Evolutionary conservation across 2,888 invertebrate species (phyloP), one percentile per base, ranked within the genome.

Genomic region (Pseudococcus longispinus): DNA sequence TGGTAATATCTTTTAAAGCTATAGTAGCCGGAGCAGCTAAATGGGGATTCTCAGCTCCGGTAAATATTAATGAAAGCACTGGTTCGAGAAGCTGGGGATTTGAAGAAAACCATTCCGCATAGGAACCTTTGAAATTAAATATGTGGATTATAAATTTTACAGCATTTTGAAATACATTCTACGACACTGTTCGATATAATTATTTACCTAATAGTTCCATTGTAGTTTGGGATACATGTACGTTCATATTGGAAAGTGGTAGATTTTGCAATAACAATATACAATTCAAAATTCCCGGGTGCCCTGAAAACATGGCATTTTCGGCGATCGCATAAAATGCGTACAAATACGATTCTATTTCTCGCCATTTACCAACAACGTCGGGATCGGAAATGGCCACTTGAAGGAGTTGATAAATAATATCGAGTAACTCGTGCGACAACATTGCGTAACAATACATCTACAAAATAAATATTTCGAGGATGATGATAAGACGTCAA

Each of bases 371-470:
- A 86, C 91, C n/a, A 23, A 89, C 55, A 23, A 85, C 82, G 83
- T 88, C 74, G 20, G 87, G 83, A 77, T 88, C 88, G 51, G 42
- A 55, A 6, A 93, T 91, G 0, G 93, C 92, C 89, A 93, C 92
- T 88, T 92, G 92, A 84, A 96, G 90, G 89, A 94, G 93, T 8
- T 92, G 92, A 87, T 94, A 94, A 88, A 97, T 92, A 87, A 95
- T 93, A 88, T 94, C 92, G 89, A 97, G 91, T 90, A 96, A 93
- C 90, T 93, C 93, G 70, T 94, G 93, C 88, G 95, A 93, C n/a
- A 97, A 91, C 8, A 97, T 94, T 89, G 94, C 94, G 91, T 95
- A 96, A 91, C 97, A 96, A 91, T 97, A 97, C 92, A 96, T 94
- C 95, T 95, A 90, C 11, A 90, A 89, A 88, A 37, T 2, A n/a